These are phyloP conservation scores for Thereuonema tuberculata DNA, from an alignment of 1,140 invertebrate species.

Conservation along the genomic window DNA sequence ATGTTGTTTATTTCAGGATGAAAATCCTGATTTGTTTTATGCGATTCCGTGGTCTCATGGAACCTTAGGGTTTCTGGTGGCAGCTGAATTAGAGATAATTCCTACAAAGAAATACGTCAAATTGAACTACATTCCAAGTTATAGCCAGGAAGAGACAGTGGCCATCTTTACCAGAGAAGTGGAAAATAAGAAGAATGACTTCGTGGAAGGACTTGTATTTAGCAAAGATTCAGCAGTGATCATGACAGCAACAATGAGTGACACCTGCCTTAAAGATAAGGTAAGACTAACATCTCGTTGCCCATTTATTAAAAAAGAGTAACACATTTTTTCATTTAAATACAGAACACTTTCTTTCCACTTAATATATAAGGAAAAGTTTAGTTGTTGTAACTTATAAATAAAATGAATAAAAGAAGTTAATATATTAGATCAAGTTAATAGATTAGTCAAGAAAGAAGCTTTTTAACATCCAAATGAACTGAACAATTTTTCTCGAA, in stretches of 20 bases:
- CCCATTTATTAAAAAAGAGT: neutral
- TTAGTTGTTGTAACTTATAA: too few relatives aligned
- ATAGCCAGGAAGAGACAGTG: constrained; percentile 37
- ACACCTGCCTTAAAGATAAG: constrained; percentile 41
- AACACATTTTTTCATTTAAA: too few relatives aligned
- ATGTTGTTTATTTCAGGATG: constrained; percentile 38
- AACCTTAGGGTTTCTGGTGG: constrained; percentile 66
- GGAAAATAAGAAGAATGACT: constrained; percentile 43
- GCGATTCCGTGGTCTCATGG: constrained; percentile 73
- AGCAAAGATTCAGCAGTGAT: constrained; percentile 49
- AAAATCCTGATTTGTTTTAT: constrained; percentile 58
- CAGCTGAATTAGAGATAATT: constrained; percentile 58
- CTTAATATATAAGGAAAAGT: too few relatives aligned
- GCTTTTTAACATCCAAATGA: too few relatives aligned
- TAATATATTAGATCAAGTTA: too few relatives aligned
- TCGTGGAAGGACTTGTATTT: constrained; percentile 60
- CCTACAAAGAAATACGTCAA: constrained; percentile 44
- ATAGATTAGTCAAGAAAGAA: too few relatives aligned
- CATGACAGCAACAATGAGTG: constrained; percentile 54
- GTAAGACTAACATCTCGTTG: constrained; percentile 35
- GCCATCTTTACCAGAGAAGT: constrained; percentile 39
- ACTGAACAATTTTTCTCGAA: too few relatives aligned
- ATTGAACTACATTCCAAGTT: constrained; percentile 52
- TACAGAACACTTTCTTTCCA: too few relatives aligned
- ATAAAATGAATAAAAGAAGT: too few relatives aligned